Percentiles rank a stretch among this genome's conserved stretches.
Conservation (phyloP, 2,113 vertebrate species). For the Hoplias malabaricus region DNA sequence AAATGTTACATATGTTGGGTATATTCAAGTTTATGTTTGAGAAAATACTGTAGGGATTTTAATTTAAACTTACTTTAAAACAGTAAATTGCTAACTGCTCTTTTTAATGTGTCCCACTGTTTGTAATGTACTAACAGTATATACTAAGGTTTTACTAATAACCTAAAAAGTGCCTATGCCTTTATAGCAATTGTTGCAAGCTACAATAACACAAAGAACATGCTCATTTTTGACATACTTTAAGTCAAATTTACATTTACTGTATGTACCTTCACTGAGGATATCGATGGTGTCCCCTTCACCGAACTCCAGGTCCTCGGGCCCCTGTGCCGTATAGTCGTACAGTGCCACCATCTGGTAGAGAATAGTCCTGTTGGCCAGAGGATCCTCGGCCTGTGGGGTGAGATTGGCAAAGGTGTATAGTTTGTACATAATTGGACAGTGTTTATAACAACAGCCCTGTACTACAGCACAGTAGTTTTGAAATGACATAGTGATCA, state of each 20-base stretch:
- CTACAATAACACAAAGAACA: neutral
- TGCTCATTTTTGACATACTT: too few relatives aligned
- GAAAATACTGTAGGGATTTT: too few relatives aligned
- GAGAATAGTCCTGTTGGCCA: conserved; percentile 71
- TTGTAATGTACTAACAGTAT: too few relatives aligned
- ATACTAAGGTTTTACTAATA: too few relatives aligned
- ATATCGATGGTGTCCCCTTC: conserved; percentile 85
- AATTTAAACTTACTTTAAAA: too few relatives aligned
- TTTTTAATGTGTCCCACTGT: too few relatives aligned
- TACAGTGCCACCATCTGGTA: conserved; percentile 84
- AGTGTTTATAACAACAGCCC: neutral
- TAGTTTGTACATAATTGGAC: neutral
- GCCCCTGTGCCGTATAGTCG: conserved; percentile 74
- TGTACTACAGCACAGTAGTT: neutral
- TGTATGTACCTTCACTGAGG: conserved; percentile 80
- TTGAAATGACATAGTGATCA: neutral
- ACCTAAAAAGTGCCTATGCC: too few relatives aligned
- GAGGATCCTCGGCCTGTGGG: conserved; percentile 68
- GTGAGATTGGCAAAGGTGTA: neutral
- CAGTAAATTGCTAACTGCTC: too few relatives aligned
- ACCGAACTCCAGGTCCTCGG: conserved; percentile 84
- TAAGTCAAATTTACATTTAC: too few relatives aligned
- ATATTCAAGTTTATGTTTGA: too few relatives aligned
- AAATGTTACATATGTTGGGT: too few relatives aligned
- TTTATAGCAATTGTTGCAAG: too few relatives aligned